Conservation (phyloP, 1,140 invertebrate genomes). For the Probaryconus sp. region DNA sequence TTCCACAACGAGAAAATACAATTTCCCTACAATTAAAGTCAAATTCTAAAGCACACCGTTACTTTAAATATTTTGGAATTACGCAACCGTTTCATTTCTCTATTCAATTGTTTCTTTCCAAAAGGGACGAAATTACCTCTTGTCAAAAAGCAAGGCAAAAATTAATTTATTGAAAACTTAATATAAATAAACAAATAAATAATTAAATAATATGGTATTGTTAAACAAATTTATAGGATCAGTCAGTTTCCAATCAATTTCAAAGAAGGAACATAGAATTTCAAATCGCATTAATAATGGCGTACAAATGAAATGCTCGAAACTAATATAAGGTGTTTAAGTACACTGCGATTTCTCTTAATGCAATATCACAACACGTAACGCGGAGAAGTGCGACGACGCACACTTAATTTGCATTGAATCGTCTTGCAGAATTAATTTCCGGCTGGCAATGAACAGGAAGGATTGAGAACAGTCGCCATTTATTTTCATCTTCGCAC, state of each 20-base stretch:
- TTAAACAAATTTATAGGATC: neutral
- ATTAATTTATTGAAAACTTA: no score
- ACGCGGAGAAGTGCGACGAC: constrained; percentile 29
- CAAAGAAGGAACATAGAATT: constrained; percentile 1
- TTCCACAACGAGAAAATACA: constrained; percentile 12
- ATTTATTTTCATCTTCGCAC: constrained; percentile 61
- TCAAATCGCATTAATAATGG: constrained; percentile 4
- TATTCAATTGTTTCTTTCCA: no score
- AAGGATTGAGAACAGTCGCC: constrained; percentile 52
- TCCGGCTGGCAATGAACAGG: constrained; percentile 51
- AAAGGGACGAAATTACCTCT: no score
- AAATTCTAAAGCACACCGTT: neutral
- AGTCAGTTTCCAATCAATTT: constrained; percentile 12
- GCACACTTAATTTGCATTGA: constrained; percentile 55
- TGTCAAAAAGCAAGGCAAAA: no score
- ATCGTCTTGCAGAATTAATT: constrained; percentile 59
- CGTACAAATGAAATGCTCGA: constrained; percentile 19
- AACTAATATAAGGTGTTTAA: constrained; percentile 2
- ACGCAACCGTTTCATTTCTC: no score
- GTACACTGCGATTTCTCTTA: constrained; percentile 15
- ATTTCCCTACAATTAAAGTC: constrained; percentile 25
- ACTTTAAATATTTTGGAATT: no score
- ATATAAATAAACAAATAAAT: no score
- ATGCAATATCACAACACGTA: constrained; percentile 23
- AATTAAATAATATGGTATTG: no score